Base-by-base conservation (phyloP, 23 tunicate species). In the Halocynthia aurantium region DNA sequence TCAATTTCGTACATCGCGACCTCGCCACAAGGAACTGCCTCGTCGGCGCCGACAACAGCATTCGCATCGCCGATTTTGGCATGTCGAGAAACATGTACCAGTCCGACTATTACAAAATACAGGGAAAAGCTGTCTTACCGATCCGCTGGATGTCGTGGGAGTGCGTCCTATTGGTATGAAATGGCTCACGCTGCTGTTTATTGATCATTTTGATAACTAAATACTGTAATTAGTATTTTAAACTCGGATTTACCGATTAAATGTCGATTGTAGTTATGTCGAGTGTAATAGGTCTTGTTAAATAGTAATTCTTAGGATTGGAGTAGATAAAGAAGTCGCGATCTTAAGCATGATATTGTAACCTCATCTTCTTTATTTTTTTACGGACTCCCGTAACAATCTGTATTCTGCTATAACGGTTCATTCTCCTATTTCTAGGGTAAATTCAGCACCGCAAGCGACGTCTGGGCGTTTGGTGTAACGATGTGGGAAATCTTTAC, bases 91-190 rank as follows among this genome's bases (percentile, higher is more conserved):
- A 86, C 81, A 92, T 92, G 98, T 92, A 92, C 76, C 92, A 86
- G 67, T 80, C 87, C 49, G 98, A 92, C 75, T 92, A 92, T 61
- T 92, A 92, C 79, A 81, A 90, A 54, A 92, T 86, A 0, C 84
- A 92, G 50, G 98, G 98, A 17, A 63, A 67, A 51, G 98, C 91
- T 12, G 85, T 86, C 57, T 82, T 92, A 17, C 98, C 98, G 13
- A 92, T 92, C 76, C 72, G 98, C 57, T 92, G 98, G 98, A 85
- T 92, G 98, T 72, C 98, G 40, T 92, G 98, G 92, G 98, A 92
- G 69, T 81, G 78, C 62, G 66, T 74, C 1, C 53, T 74, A 17
- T 22, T 53, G 62, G 78, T 74, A 55, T 53, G 78, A 15, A 12
- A 49, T 20, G 21, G 21, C 31, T 65, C 70, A 65, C 44, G 44